Base-by-base conservation (phyloP, 2,888 invertebrate species). In the Meliscaeva auricollis region DNA sequence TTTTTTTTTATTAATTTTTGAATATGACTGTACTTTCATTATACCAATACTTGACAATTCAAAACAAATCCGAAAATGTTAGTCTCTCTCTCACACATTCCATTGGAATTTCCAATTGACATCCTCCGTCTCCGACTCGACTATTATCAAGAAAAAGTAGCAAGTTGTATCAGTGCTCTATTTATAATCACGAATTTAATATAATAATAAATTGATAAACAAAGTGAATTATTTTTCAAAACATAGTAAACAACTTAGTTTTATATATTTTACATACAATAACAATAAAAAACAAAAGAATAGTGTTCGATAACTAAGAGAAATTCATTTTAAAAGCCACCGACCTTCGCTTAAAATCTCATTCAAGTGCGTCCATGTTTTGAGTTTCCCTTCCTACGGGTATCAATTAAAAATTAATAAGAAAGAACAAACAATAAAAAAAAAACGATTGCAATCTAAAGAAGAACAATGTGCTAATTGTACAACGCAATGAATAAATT, bases 401-500 rank as follows among this genome's bases (percentile, higher is more conserved):
- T 35, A 35, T 56, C 7, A 20, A 35, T 17, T 32, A 56, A 56
- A 30, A 32, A 38, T 1, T 3, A 13, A 26, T 41, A 26, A 22
- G 54, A 35, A 44, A 15, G 26, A 30, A 30, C 15, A 22, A 38
- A 20, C 13, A 54, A 44, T 5, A 38, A 15, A 66, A 17, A 32
- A 11, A 60, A 38, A 35, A 50, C 32, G 56, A 30, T 41, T n/a
- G 0, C 2, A 35, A 66, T 26, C 3, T 3, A 54, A 58, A 52
- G 11, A 64, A 77, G 13, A 64, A 77, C 35, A 70, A 84, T 84
- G 84, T 72, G 62, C 81, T 80, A 80, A 76, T 56, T 76, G 15
- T 62, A 41, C 13, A 48, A 56, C 85, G 85, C 76, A 75, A 85
- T 85, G 85, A 85, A 85, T 85, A 85, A 85, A 77, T 85, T 85